phyloP scores from a whole-genome alignment of 2,113 vertebrate species.

The Eptesicus fuscus region DNA sequence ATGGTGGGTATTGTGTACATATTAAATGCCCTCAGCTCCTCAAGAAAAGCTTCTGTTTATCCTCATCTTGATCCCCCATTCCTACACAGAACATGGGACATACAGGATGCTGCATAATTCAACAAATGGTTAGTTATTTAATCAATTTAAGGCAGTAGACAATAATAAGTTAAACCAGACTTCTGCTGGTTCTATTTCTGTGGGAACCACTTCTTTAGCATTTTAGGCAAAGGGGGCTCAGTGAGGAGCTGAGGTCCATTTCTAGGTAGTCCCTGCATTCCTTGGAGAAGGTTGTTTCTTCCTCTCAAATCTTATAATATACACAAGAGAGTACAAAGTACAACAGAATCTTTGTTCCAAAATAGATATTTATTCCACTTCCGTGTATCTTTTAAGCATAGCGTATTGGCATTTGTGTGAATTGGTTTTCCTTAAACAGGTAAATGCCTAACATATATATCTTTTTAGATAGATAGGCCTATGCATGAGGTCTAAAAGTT shows the following conservation, averaged over 20 bases:
- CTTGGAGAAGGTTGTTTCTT: not conserved
- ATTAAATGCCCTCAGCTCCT: not conserved
- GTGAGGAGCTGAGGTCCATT: not conserved
- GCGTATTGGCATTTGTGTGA: not conserved
- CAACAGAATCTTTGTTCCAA: not conserved
- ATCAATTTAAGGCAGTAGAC: slow-evolving; percentile 15
- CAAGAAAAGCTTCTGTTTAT: not conserved
- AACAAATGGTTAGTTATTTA: slow-evolving; percentile 28
- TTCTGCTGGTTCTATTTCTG: not conserved
- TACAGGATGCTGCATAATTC: not conserved
- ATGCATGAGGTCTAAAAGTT: not conserved
- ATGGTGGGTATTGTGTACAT: not conserved
- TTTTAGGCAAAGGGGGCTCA: not conserved
- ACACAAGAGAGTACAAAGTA: not conserved
- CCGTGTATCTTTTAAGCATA: not conserved
- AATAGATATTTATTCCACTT: not conserved
- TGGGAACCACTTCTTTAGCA: not conserved
- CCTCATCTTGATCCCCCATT: not conserved
- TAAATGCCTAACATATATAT: not conserved
- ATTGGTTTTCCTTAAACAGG: not conserved
- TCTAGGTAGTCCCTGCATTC: not conserved
- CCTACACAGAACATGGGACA: not conserved
- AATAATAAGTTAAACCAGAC: not conserved
- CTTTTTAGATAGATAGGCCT: not conserved
- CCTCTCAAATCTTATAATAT: not conserved